A percentile compares a stretch with the other conserved stretches of the same genome.
Evolutionary conservation across 2,113 vertebrate genomes (phyloP).

Genomic region (Trogon melanurus): DNA sequence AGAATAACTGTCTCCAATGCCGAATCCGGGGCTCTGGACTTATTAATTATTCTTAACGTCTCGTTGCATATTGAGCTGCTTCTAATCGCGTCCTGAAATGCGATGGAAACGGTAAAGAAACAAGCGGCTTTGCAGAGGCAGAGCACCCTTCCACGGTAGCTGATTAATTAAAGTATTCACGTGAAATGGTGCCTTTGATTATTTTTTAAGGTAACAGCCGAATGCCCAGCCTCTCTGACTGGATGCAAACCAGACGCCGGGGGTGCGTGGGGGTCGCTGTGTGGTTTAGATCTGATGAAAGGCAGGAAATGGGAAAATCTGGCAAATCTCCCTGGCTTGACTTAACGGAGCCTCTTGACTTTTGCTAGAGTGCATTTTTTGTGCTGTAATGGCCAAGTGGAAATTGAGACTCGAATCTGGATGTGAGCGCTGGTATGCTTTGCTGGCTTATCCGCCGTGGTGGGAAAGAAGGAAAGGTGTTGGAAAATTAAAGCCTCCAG

Average conservation of each 20-base stretch:
- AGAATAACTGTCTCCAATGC: not conserved
- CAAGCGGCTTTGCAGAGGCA: not conserved
- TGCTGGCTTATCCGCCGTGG: not conserved
- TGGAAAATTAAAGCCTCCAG: not conserved
- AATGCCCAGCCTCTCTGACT: constrained; percentile 24
- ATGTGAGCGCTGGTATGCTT: not conserved
- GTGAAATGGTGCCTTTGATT: constrained; percentile 50
- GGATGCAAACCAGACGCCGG: constrained; percentile 76
- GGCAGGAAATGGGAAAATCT: constrained; percentile 75
- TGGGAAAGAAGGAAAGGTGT: constrained; percentile 20
- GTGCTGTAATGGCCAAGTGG: constrained; percentile 55
- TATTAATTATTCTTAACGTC: not conserved
- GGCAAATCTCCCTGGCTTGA: constrained; percentile 67
- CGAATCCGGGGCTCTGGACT: not conserved
- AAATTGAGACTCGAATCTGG: constrained; percentile 41
- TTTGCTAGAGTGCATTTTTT: constrained; percentile 57
- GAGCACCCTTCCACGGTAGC: constrained; percentile 55
- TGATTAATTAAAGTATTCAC: constrained; percentile 76
- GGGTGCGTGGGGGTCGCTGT: constrained; percentile 42
- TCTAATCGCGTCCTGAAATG: not conserved
- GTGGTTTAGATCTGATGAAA: constrained; percentile 73
- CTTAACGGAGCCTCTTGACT: constrained; percentile 69
- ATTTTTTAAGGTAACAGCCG: constrained; percentile 67
- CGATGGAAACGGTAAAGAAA: not conserved
- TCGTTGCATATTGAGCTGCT: constrained; percentile 6